phyloP scores from a whole-genome alignment of 2,888 invertebrate genomes.

The Trichacis sp. region DNA sequence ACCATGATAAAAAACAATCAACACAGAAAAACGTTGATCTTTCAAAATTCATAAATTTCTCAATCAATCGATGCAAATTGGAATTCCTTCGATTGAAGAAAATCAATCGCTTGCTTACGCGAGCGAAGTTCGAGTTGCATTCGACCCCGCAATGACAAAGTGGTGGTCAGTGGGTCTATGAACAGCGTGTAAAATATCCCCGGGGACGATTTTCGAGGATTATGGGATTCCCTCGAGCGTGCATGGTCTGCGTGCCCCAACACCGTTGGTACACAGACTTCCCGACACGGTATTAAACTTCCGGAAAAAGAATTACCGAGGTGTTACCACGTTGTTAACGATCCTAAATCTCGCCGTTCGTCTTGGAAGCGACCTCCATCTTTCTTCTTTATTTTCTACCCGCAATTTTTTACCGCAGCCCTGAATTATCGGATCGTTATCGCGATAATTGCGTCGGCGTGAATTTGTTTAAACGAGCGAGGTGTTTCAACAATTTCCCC shows the following conservation, averaged over 20 bases:
- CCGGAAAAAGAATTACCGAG: conserved; percentile 51
- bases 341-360: conserved; percentile 45
- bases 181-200: conserved; percentile 56
- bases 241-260: conserved; percentile 41
- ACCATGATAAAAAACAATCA: too few species aligned
- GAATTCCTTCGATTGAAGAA: too few species aligned
- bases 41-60: too few species aligned
- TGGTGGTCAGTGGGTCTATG: conserved; percentile 43
- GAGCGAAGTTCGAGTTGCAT: not conserved
- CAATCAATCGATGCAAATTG: too few species aligned
- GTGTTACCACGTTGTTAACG: conserved; percentile 45
- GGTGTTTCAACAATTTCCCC: too few species aligned
- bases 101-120: too few species aligned
- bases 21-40: too few species aligned
- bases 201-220: conserved; percentile 56
- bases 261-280: conserved; percentile 45
- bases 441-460: conserved; percentile 14
- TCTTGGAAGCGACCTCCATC: conserved; percentile 38
- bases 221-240: conserved; percentile 52
- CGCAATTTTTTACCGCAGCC: conserved; percentile 27
- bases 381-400: conserved; percentile 38
- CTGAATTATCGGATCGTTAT: conserved; percentile 25
- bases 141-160: conserved; percentile 41
- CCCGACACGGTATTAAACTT: conserved; percentile 55
- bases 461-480: not conserved